These are phyloP conservation scores for Orthonyx spaldingii DNA, from an alignment of 2,113 vertebrate species.

Conservation along the genomic window DNA sequence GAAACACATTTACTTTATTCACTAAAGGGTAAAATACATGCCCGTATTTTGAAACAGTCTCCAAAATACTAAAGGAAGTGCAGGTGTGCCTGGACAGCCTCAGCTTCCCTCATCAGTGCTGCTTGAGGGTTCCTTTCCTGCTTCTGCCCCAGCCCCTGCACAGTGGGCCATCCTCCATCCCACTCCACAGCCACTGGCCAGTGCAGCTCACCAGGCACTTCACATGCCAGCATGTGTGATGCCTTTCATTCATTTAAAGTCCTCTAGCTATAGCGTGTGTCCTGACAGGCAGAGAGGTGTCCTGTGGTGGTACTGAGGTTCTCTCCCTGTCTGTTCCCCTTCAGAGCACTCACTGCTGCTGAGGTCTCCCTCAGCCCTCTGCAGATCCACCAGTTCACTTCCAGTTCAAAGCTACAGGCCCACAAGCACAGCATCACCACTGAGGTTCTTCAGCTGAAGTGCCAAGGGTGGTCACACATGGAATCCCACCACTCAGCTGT, in stretches of 20 bases:
- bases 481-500: background rate
- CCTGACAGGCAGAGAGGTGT: background rate
- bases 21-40: background rate
- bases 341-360: background rate
- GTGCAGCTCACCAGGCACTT: no score
- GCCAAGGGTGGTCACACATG: rapidly evolving
- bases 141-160: background rate
- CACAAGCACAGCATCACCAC: background rate
- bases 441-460: background rate
- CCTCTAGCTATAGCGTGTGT: rapidly evolving
- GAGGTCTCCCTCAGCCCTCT: background rate
- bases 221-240: rapidly evolving
- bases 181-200: rapidly evolving
- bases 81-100: background rate
- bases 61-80: background rate
- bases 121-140: background rate
- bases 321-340: background rate
- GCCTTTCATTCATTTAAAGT: background rate
- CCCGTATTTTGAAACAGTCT: background rate
- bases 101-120: background rate
- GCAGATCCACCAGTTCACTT: no score
- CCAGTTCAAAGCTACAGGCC: background rate
- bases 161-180: rapidly evolving
- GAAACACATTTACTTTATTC: background rate
- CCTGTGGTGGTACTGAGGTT: rapidly evolving